These are phyloP conservation scores for Octomys mimax DNA, from an alignment of 2,797 vertebrate species.

Conservation along the genomic window DNA sequence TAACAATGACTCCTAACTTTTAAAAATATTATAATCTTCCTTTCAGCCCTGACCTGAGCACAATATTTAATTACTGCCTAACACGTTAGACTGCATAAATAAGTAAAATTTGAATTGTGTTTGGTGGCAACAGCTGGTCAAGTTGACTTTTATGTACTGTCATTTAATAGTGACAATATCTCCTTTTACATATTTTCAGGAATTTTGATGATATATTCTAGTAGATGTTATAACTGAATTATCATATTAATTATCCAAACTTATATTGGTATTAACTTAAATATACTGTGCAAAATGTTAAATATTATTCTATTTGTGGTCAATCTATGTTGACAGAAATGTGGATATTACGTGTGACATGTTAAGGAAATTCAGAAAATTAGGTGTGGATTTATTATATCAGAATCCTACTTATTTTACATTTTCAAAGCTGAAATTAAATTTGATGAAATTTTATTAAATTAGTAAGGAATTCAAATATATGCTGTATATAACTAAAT, in stretches of 20 bases:
- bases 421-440: conserved; percentile 55
- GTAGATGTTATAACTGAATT: conserved; percentile 11
- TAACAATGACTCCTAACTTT: background rate
- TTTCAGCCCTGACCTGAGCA: background rate
- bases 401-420: background rate
- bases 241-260: background rate
- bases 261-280: background rate
- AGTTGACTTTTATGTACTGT: background rate
- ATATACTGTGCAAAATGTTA: background rate
- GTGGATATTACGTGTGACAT: background rate
- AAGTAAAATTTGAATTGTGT: background rate
- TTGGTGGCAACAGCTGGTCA: background rate
- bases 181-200: background rate
- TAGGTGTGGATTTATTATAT: background rate
- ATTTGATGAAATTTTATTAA: conserved; percentile 24
- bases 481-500: background rate
- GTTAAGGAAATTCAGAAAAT: conserved; percentile 54
- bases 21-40: background rate
- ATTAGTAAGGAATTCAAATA: conserved; percentile 1
- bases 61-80: background rate
- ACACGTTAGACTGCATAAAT: background rate
- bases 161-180: background rate
- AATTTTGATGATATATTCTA: background rate
- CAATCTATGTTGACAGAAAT: background rate
- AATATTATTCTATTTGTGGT: background rate